Evolutionary conservation across 2,888 invertebrate species (phyloP).

Genomic region (Meteorus cinctellus): DNA sequence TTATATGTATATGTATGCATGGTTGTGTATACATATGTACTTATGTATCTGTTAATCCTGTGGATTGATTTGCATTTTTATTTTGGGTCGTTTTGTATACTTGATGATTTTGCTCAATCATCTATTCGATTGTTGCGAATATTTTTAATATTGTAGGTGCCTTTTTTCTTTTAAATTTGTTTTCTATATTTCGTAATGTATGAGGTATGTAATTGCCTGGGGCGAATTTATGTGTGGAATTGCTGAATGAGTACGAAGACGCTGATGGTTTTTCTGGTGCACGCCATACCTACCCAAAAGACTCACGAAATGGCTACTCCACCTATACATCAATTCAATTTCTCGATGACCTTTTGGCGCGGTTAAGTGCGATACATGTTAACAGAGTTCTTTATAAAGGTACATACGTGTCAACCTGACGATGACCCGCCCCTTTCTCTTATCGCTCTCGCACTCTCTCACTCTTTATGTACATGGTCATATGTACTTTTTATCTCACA

Average conservation of each 20-base stretch:
- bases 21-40: neutral
- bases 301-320: conserved; percentile 43
- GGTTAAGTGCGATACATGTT: conserved; percentile 31
- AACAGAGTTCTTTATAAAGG: conserved; percentile 10
- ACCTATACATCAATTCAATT: conserved; percentile 22
- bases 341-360: conserved; percentile 32
- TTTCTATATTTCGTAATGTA: neutral
- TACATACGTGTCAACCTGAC: conserved; percentile 33
- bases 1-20: neutral
- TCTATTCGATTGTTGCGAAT: neutral
- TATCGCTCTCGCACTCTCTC: conserved; percentile 10
- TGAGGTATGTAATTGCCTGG: neutral
- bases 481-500: conserved; percentile 3
- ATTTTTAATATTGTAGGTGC: neutral
- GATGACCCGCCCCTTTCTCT: conserved; percentile 33
- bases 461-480: conserved; percentile 2
- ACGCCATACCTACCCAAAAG: conserved; percentile 19
- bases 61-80: neutral
- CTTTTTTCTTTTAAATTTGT: neutral
- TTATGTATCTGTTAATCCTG: neutral
- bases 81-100: neutral
- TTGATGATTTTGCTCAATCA: neutral
- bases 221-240: neutral
- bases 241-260: conserved; percentile 3
- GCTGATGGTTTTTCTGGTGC: conserved; percentile 31